Evolutionary conservation across 2,888 invertebrate species (phyloP).

Genomic region (Saturnia japonica): DNA sequence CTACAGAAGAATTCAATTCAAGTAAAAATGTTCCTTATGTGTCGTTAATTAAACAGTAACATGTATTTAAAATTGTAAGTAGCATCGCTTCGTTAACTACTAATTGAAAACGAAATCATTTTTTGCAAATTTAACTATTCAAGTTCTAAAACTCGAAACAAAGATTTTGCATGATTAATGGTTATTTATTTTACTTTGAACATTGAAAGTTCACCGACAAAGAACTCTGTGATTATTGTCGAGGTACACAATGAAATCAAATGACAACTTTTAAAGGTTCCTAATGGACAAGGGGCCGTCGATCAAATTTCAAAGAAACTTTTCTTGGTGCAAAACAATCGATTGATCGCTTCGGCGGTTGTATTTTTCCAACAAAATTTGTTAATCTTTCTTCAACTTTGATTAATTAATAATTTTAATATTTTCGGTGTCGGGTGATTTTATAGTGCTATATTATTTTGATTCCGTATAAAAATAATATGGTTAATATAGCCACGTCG

Average conservation of each 20-base stretch:
- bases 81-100: neutral
- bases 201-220: slow-evolving; percentile 55
- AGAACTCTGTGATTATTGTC: slow-evolving; percentile 67
- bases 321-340: slow-evolving; percentile 72
- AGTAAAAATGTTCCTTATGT: too few species aligned
- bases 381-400: neutral
- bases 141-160: slow-evolving; percentile 45
- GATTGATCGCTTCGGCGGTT: slow-evolving; percentile 59
- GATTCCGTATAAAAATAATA: neutral
- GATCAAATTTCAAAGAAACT: slow-evolving; percentile 78
- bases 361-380: slow-evolving; percentile 29
- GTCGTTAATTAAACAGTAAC: neutral
- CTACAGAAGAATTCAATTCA: too few species aligned
- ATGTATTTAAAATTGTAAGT: too few species aligned
- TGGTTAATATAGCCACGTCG: neutral
- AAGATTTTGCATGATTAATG: slow-evolving; percentile 65
- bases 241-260: slow-evolving; percentile 72
- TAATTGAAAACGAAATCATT: slow-evolving; percentile 30
- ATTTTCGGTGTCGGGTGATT: neutral
- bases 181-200: slow-evolving; percentile 55
- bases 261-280: slow-evolving; percentile 75
- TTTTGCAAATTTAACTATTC: slow-evolving; percentile 36
- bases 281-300: slow-evolving; percentile 78
- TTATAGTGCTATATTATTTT: neutral
- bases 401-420: neutral